These are phyloP conservation scores for Bibio marci DNA, from an alignment of 2,888 invertebrate species.

Conservation along the genomic window DNA sequence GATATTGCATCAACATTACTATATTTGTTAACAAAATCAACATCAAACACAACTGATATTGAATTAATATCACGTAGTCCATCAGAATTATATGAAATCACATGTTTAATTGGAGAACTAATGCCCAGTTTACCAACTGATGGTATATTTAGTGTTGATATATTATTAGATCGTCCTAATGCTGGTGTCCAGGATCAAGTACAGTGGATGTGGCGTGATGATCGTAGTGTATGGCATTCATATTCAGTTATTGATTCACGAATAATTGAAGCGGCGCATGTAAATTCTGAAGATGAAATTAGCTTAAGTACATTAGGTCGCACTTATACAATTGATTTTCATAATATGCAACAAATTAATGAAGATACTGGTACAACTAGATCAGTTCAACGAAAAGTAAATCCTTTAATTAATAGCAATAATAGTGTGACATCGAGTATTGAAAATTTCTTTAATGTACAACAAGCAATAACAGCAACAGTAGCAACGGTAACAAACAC, in stretches of 20 bases:
- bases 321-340: slow-evolving; percentile 91
- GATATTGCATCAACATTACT: slow-evolving; percentile 92
- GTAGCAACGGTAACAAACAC: neutral
- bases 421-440: neutral
- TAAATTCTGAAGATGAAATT: slow-evolving; percentile 89
- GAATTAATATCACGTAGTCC: slow-evolving; percentile 83
- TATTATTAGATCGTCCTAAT: slow-evolving; percentile 61
- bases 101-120: slow-evolving; percentile 89
- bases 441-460: slow-evolving; percentile 2
- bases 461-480: slow-evolving; percentile 3
- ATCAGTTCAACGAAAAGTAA: slow-evolving; percentile 68
- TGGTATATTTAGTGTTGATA: slow-evolving; percentile 89
- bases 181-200: slow-evolving; percentile 55
- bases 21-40: slow-evolving; percentile 82
- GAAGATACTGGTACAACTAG: slow-evolving; percentile 93
- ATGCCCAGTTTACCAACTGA: slow-evolving; percentile 92
- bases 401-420: slow-evolving; percentile 31
- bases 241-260: slow-evolving; percentile 87
- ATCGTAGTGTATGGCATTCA: slow-evolving; percentile 81
- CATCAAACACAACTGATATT: slow-evolving; percentile 35
- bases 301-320: slow-evolving; percentile 81
- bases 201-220: slow-evolving; percentile 96
- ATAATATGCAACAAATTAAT: slow-evolving; percentile 96
- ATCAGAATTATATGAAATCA: slow-evolving; percentile 94
- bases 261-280: slow-evolving; percentile 87